Conservation (phyloP, 2,113 vertebrate genomes). For the Coturnix japonica region DNA sequence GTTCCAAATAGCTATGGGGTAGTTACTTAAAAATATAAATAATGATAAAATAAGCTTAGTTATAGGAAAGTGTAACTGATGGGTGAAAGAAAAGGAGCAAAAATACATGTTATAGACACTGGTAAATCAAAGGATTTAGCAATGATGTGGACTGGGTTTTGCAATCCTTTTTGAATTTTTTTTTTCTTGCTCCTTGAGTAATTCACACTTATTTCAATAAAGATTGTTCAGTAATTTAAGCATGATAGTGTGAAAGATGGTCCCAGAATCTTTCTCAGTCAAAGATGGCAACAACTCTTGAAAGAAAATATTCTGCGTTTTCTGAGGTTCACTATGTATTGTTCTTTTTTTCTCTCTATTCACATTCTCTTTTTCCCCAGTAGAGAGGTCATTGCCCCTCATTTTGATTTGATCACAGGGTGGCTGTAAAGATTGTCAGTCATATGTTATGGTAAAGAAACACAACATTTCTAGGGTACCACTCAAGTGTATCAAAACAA, state of each 20-base stretch:
- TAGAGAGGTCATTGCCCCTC: conserved; percentile 2
- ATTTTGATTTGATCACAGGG: conserved; percentile 24
- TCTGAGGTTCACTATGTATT: background rate
- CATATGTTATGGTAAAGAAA: conserved; percentile 2
- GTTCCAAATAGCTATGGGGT: background rate
- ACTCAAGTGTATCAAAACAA: conserved; percentile 15
- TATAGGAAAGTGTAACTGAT: background rate
- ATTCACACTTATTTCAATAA: background rate
- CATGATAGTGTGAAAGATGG: background rate
- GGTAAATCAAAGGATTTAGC: background rate
- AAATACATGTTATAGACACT: background rate
- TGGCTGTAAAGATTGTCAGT: background rate
- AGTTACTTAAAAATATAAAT: background rate
- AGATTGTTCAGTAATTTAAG: background rate
- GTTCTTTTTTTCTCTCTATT: conserved; percentile 1
- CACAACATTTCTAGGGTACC: background rate
- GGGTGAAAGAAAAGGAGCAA: background rate
- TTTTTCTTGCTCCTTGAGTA: background rate
- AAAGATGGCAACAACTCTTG: background rate
- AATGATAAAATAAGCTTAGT: background rate
- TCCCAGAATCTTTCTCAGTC: background rate
- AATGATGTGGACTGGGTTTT: background rate
- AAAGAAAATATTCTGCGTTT: background rate
- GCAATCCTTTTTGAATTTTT: background rate
- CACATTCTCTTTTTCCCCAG: background rate